Evolutionary conservation across 35 echinoderm and acorn worm species (phyloP), one percentile per base, ranked within the genome.

Genomic region (Nesometra sesokonis): DNA sequence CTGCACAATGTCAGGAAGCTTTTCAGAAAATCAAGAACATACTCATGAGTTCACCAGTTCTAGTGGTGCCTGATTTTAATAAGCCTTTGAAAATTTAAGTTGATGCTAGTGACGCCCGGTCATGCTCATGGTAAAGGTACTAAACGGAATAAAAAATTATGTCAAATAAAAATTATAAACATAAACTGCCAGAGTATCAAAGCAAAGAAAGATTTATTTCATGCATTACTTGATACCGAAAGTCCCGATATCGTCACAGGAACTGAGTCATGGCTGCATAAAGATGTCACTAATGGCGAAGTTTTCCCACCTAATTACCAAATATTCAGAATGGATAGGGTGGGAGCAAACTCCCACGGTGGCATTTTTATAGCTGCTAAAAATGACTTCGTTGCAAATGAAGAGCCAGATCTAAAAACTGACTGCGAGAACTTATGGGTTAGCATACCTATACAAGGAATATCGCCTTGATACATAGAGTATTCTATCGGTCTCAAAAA

Each of bases 191-290:
- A 88, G 80, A 88, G 86, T 79, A 35, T 88, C 29, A 77, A 36
- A 76, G 78, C 84, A 29, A 91, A 91, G 76, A 77, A 30, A 23
- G 33, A 82, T 19, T 57, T 38, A 33, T 92, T 92, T 77, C 80
- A 82, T 30, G 82, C 47, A 7, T 80, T 85, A 21, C 0, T 84
- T 36, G 84, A 85, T 3, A 47, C 29, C 7, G 91, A 85, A 85
- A 8, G 33, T 11, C 91, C 87, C 43, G 91, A 92, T 77, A 37
- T 92, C 21, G 67, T 84, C n/a, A 87, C 86, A 31, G 86, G 90
- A 79, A 88, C 85, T 31, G 91, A 93, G 33, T 93, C 82, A 0
- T 93, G 81, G 86, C 83, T 85, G n/a, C 80, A 93, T 85, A 30
- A 27, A 30, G 33, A 83, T 35, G 83, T 92, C n/a, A 78, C 77